These are phyloP conservation scores for Tridacna gigas DNA, from an alignment of 2,888 invertebrate species.

Conservation along the genomic window DNA sequence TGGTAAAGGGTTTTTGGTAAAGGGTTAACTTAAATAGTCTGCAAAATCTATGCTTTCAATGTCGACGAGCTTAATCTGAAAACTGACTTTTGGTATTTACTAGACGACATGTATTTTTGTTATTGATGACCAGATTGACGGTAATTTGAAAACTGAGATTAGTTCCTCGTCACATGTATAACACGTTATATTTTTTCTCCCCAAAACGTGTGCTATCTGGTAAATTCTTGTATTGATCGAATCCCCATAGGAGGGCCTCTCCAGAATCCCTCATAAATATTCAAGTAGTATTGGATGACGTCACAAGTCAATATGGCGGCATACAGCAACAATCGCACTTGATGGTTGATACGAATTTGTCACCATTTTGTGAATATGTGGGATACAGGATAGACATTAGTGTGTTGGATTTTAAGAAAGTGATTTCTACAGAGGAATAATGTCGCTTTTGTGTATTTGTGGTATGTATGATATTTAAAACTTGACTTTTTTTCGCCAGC, in stretches of 20 bases:
- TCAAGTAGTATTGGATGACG: constrained; percentile 65
- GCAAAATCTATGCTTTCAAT: too few species aligned
- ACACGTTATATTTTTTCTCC: background rate
- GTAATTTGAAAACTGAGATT: background rate
- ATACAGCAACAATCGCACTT: constrained; percentile 52
- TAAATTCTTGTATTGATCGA: background rate
- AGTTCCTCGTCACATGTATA: background rate
- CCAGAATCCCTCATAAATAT: constrained; percentile 64
- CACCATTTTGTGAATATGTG: constrained; percentile 37
- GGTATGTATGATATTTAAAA: constrained; percentile 65
- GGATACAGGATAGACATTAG: constrained; percentile 34
- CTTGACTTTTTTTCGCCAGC: background rate
- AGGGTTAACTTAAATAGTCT: too few species aligned
- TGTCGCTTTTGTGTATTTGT: constrained; percentile 78
- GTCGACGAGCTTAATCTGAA: background rate
- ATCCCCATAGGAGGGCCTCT: constrained; percentile 23
- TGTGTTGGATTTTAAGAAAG: constrained; percentile 41
- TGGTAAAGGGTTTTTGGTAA: too few species aligned
- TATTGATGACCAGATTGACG: too few species aligned
- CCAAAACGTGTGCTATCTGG: background rate
- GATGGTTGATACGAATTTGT: constrained; percentile 10
- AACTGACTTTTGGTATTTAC: too few species aligned
- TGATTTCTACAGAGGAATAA: constrained; percentile 50
- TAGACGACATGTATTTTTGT: too few species aligned
- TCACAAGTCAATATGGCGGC: constrained; percentile 66